Conservation (phyloP, 2,113 vertebrate genomes). For the Poecile atricapillus region DNA sequence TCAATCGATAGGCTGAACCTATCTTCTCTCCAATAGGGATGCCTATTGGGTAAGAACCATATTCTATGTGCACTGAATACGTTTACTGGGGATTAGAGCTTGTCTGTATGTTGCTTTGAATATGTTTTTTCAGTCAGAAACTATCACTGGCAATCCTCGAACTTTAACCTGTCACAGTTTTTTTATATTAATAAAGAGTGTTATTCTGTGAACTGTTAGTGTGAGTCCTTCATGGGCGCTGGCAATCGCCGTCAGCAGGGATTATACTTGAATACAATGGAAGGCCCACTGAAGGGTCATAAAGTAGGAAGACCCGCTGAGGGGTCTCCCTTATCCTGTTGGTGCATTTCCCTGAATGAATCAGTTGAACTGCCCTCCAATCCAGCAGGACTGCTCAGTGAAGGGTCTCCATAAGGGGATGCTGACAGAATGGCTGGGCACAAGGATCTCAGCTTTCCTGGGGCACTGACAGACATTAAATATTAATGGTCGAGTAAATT, state of each 20-base stretch:
- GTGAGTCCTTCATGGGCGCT: neutral
- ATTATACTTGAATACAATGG: neutral
- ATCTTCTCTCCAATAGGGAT: neutral
- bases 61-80: neutral
- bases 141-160: neutral
- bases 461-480: too few species aligned
- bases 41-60: neutral
- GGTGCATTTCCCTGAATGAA: neutral
- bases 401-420: too few species aligned
- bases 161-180: neutral
- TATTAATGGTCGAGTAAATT: neutral
- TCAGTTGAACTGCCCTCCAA: neutral
- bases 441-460: neutral
- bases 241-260: neutral
- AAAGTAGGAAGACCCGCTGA: neutral
- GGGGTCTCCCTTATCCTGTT: neutral
- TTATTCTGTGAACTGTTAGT: neutral
- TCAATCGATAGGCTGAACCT: neutral
- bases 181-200: neutral
- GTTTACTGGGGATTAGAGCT: neutral
- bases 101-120: neutral
- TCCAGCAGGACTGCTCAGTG: neutral
- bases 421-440: neutral
- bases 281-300: neutral
- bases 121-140: neutral